Percentiles rank a stretch among this genome's conserved stretches.
These are phyloP conservation scores for Heliconius erato DNA, from an alignment of 2,888 invertebrate species.

Conservation along the genomic window DNA sequence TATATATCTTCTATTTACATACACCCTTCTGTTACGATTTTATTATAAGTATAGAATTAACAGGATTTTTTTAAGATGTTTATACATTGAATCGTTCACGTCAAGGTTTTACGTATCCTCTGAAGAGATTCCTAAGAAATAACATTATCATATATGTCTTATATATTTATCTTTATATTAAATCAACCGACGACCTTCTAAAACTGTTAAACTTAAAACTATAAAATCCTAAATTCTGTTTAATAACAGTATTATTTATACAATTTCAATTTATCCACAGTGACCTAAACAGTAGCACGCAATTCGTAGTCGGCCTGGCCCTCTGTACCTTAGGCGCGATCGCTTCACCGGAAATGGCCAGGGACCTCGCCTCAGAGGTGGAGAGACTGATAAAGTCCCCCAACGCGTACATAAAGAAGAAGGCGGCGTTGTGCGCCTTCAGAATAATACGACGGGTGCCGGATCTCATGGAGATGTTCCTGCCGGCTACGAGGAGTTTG, in stretches of 20 bases:
- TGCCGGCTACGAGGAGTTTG: slow-evolving; percentile 97
- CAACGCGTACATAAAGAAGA: slow-evolving; percentile 99
- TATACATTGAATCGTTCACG: neutral
- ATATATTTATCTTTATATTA: neutral
- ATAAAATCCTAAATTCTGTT: no score
- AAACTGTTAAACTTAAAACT: neutral
- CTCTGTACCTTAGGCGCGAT: slow-evolving; percentile 99
- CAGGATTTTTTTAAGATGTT: no score
- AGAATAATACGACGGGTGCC: slow-evolving; percentile 98
- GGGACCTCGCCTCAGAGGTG: slow-evolving; percentile 99
- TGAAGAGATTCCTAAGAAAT: neutral
- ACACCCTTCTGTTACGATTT: no score
- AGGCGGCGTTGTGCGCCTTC: slow-evolving; percentile 98
- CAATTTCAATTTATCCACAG: slow-evolving; percentile 81
- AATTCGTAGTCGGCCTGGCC: slow-evolving; percentile 99
- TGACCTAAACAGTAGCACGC: slow-evolving; percentile 98
- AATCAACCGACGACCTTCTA: neutral
- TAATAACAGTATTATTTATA: slow-evolving; percentile 2
- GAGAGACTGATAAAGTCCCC: slow-evolving; percentile 99
- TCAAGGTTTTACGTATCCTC: neutral
- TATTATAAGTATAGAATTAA: no score
- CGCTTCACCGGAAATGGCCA: slow-evolving; percentile 99
- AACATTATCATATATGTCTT: neutral
- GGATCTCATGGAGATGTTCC: slow-evolving; percentile 99
- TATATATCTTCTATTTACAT: no score